phyloP scores from a whole-genome alignment of 1,140 invertebrate genomes.

The Maconellicoccus hirsutus region DNA sequence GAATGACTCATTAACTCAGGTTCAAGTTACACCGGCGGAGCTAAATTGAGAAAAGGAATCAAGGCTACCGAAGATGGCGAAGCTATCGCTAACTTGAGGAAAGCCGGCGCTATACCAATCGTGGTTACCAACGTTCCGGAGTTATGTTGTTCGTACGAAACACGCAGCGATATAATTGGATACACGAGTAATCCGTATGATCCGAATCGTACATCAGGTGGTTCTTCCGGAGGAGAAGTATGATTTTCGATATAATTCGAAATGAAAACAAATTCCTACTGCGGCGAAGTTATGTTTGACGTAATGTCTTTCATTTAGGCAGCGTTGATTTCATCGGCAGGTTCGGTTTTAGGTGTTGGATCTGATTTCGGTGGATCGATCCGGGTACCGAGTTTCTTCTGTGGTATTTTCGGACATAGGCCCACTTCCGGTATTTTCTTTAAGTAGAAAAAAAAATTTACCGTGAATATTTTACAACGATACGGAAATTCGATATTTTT shows the following conservation, averaged over 20 bases:
- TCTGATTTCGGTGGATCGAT: slow-evolving; percentile 81
- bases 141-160: slow-evolving; percentile 79
- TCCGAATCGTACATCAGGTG: slow-evolving; percentile 54
- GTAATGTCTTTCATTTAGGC: slow-evolving; percentile 36
- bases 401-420: slow-evolving; percentile 80
- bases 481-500: neutral
- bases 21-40: slow-evolving; percentile 44
- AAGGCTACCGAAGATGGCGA: slow-evolving; percentile 57
- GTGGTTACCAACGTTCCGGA: slow-evolving; percentile 89
- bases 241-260: slow-evolving; percentile 29
- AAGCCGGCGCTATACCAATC: slow-evolving; percentile 74
- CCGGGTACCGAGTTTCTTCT: slow-evolving; percentile 69
- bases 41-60: slow-evolving; percentile 37
- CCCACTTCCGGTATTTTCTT: slow-evolving; percentile 54
- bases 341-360: slow-evolving; percentile 65
- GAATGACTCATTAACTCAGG: slow-evolving; percentile 31
- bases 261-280: too few relatives aligned
- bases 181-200: slow-evolving; percentile 82
- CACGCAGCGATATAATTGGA: slow-evolving; percentile 75
- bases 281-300: too few relatives aligned
- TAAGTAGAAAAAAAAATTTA: too few relatives aligned
- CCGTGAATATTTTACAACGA: too few relatives aligned
- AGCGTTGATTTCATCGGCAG: slow-evolving; percentile 54
- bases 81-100: slow-evolving; percentile 50
- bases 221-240: slow-evolving; percentile 66